Conservation (phyloP, 2,113 vertebrate species). For the Fregata magnificens region DNA sequence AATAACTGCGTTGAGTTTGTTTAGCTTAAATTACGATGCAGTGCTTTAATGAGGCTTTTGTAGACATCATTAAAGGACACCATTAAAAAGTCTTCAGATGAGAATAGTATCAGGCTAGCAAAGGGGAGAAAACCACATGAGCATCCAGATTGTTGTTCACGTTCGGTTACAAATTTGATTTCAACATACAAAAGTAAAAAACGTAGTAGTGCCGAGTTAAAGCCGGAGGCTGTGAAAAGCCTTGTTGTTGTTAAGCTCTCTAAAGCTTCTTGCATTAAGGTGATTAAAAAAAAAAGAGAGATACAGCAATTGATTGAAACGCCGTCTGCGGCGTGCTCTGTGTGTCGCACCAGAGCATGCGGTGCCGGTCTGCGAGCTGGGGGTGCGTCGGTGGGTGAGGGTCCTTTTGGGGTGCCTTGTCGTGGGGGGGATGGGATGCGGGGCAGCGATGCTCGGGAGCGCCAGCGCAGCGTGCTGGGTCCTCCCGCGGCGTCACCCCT, state of each 20-base stretch:
- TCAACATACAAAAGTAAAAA: neutral
- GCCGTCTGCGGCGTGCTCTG: rapidly evolving
- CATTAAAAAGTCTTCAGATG: conserved; percentile 32
- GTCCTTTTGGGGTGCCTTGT: neutral
- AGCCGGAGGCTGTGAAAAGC: conserved; percentile 17
- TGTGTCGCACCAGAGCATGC: neutral
- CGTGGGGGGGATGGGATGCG: rapidly evolving
- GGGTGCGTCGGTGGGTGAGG: rapidly evolving
- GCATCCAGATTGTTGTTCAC: neutral
- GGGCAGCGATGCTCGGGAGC: neutral
- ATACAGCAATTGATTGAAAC: neutral
- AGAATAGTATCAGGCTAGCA: neutral
- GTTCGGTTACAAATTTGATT: conserved; percentile 15
- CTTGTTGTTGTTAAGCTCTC: conserved; percentile 18
- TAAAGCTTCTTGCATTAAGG: conserved; percentile 36
- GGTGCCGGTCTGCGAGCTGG: neutral
- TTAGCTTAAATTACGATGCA: neutral
- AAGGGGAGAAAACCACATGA: neutral
- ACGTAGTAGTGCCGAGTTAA: neutral
- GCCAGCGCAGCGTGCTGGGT: rapidly evolving
- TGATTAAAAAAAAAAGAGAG: neutral
- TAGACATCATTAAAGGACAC: conserved; percentile 42
- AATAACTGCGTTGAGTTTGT: neutral
- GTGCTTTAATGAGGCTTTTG: conserved; percentile 45
- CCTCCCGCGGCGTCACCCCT: rapidly evolving